phyloP scores from a whole-genome alignment of 1,140 invertebrate species.

The Diuraphis noxia region DNA sequence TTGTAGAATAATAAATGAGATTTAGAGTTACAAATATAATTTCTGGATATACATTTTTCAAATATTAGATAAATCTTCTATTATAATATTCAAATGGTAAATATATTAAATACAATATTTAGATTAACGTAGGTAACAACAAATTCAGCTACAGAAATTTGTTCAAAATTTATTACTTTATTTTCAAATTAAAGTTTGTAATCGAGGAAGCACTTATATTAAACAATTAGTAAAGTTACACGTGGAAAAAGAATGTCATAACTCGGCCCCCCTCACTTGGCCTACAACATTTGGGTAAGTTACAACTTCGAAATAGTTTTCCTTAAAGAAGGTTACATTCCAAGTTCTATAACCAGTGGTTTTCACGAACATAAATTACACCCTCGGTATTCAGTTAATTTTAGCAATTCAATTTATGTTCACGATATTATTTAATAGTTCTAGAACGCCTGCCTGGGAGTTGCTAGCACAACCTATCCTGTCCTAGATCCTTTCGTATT shows the following conservation, averaged over 20 bases:
- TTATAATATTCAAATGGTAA: neutral
- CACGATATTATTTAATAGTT: constrained; percentile 45
- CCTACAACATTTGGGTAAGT: constrained; percentile 13
- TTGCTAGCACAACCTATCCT: too few species aligned
- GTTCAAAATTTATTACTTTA: neutral
- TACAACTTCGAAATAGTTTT: constrained; percentile 48
- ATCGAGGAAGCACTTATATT: constrained; percentile 11
- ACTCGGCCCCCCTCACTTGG: neutral
- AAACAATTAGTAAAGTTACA: constrained; percentile 36
- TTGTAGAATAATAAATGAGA: neutral
- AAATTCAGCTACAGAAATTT: neutral
- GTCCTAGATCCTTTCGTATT: neutral
- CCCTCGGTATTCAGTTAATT: constrained; percentile 44
- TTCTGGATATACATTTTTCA: neutral
- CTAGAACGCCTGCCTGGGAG: neutral
- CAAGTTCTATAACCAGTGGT: constrained; percentile 18
- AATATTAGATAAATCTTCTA: neutral
- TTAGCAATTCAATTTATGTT: constrained; percentile 51
- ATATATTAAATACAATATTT: neutral
- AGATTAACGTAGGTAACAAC: neutral
- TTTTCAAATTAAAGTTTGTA: constrained; percentile 34
- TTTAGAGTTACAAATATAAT: neutral
- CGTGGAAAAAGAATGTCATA: constrained; percentile 40
- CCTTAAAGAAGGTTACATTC: constrained; percentile 40
- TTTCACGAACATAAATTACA: constrained; percentile 43